phyloP scores from a whole-genome alignment of 2,888 invertebrate genomes.

The Crioceris asparagi region DNA sequence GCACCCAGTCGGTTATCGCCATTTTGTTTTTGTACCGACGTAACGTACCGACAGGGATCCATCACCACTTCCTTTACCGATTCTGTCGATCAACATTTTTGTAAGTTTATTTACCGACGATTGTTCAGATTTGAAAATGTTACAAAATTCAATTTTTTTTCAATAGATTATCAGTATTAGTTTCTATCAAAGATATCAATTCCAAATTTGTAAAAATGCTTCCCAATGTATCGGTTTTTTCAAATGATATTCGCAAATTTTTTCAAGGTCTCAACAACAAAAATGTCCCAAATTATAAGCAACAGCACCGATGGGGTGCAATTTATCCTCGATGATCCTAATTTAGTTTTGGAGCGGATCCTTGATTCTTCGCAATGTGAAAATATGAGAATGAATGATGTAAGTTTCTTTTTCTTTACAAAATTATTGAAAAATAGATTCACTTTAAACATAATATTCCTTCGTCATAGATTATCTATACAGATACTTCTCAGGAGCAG shows the following conservation, averaged over 20 bases:
- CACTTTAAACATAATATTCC: background rate
- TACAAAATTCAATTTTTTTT: background rate
- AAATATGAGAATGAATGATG: background rate
- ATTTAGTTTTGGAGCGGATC: background rate
- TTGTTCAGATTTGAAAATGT: background rate
- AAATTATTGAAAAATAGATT: background rate
- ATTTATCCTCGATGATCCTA: background rate
- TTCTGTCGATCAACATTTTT: background rate
- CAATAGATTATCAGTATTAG: too few species aligned
- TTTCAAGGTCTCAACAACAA: too few species aligned
- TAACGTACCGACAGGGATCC: too few species aligned
- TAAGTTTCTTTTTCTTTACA: background rate
- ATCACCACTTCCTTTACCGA: background rate
- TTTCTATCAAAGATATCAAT: too few species aligned
- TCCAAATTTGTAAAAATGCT: background rate
- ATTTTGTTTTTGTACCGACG: slow-evolving; percentile 1
- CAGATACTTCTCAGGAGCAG: background rate
- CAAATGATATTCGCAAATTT: too few species aligned
- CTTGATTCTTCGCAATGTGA: background rate
- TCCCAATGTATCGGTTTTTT: too few species aligned
- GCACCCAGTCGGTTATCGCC: background rate
- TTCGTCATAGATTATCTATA: background rate
- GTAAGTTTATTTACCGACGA: background rate
- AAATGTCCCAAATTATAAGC: too few species aligned
- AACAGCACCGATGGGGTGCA: background rate